Evolutionary conservation across 1,140 invertebrate genomes (phyloP).

Genomic region (Gonioctena quinquepunctata): DNA sequence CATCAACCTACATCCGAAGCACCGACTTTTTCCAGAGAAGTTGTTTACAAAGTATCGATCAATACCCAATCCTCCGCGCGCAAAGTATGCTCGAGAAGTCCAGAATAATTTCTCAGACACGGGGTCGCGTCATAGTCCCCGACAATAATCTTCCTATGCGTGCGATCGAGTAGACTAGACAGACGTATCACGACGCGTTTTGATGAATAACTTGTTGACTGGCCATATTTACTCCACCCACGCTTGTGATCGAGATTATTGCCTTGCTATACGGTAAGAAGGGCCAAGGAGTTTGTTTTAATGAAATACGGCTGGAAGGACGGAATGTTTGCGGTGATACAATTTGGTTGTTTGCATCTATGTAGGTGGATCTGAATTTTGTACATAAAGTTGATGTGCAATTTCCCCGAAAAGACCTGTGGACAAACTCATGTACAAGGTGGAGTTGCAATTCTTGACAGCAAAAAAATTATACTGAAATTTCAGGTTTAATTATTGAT

Average conservation of each 20-base stretch:
- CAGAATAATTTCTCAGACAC: background rate
- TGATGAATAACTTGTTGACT: background rate
- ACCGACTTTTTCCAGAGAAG: background rate
- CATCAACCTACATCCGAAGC: background rate
- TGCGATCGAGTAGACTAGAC: background rate
- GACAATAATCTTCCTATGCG: background rate
- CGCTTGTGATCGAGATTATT: background rate
- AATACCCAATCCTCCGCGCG: background rate
- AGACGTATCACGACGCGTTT: background rate
- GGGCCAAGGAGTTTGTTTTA: background rate
- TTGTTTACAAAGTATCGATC: background rate
- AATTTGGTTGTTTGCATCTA: too few relatives aligned
- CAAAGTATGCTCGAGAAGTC: background rate
- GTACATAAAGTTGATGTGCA: too few relatives aligned
- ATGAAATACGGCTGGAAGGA: background rate
- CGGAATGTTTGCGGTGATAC: too few relatives aligned
- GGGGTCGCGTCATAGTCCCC: too few relatives aligned
- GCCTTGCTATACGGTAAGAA: background rate
- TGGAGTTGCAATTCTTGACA: too few relatives aligned
- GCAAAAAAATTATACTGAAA: too few relatives aligned
- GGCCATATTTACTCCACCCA: background rate
- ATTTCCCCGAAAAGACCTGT: too few relatives aligned
- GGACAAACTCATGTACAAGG: too few relatives aligned
- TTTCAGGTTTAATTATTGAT: too few relatives aligned
- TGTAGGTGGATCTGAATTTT: too few relatives aligned